These are phyloP conservation scores for Dendroctonus ponderosae DNA, from an alignment of 1,140 invertebrate genomes.

Conservation along the genomic window DNA sequence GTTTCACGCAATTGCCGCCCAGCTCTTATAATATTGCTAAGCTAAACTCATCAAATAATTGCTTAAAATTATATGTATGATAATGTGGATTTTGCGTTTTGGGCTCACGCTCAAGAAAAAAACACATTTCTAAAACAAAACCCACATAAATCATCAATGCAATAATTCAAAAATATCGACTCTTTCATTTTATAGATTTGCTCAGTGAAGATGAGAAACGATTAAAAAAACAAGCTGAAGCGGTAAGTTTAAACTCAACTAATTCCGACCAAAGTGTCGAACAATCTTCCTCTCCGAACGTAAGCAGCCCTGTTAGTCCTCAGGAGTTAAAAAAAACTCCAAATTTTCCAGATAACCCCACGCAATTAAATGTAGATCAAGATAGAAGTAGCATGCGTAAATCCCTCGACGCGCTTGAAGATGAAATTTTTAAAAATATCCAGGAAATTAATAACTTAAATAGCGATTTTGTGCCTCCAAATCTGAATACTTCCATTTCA, in stretches of 20 bases:
- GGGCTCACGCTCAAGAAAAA: too few species aligned
- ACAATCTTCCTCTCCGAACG: constrained; percentile 20
- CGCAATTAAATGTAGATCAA: constrained; percentile 5
- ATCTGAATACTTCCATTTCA: neutral
- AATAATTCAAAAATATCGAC: neutral
- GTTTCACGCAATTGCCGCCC: too few species aligned
- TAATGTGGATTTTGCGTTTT: too few species aligned
- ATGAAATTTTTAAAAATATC: constrained; percentile 41
- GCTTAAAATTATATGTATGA: too few species aligned
- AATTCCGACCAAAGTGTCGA: neutral
- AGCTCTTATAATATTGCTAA: too few species aligned
- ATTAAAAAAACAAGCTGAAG: constrained; percentile 39
- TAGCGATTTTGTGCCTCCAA: neutral
- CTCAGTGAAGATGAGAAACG: constrained; percentile 30
- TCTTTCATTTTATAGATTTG: constrained; percentile 33
- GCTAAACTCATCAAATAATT: too few species aligned
- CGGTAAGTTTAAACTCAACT: constrained; percentile 39
- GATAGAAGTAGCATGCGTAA: constrained; percentile 7
- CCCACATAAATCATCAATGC: too few species aligned
- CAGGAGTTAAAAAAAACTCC: constrained; percentile 34
- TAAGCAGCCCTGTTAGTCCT: constrained; percentile 21
- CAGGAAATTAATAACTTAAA: constrained; percentile 38
- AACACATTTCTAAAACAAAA: too few species aligned
- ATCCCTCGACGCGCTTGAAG: constrained; percentile 34
- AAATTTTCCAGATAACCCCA: constrained; percentile 20